Evolutionary conservation across 2,113 vertebrate genomes (phyloP).

Genomic region (Gadus macrocephalus): DNA sequence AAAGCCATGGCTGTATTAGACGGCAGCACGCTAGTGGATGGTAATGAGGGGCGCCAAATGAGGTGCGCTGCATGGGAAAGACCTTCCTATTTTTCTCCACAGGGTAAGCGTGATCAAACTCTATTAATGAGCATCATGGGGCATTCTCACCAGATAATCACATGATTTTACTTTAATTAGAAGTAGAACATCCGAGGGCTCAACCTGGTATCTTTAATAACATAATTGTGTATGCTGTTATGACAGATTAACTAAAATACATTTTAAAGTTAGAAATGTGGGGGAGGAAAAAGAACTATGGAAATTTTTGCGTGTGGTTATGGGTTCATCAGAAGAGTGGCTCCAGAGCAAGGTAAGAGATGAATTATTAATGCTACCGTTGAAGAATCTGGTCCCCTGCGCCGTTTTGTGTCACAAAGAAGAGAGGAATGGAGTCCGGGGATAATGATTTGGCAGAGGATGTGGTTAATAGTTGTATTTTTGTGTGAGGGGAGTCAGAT

Average conservation of each 20-base stretch:
- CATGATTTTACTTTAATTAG: constrained; percentile 18
- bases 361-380: constrained; percentile 49
- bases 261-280: background rate
- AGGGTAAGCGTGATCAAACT: no score
- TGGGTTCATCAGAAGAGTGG: constrained; percentile 35
- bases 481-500: constrained; percentile 7
- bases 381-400: constrained; percentile 34
- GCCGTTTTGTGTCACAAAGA: constrained; percentile 40
- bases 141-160: constrained; percentile 12
- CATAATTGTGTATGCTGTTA: background rate
- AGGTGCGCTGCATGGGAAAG: constrained; percentile 28
- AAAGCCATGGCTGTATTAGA: constrained; percentile 39
- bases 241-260: no score
- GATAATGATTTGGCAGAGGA: background rate
- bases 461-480: constrained; percentile 19
- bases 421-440: background rate
- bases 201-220: background rate
- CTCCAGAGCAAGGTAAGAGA: constrained; percentile 36
- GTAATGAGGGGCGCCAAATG: constrained; percentile 49
- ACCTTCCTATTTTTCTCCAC: constrained; percentile 20
- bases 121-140: no score
- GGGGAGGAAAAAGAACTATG: background rate
- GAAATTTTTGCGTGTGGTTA: constrained; percentile 3
- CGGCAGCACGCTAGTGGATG: constrained; percentile 39
- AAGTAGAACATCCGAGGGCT: background rate